Percentiles rank a stretch among this genome's conserved stretches.
Evolutionary conservation across 2,888 invertebrate genomes (phyloP).

Genomic region (Abrostola tripartita): DNA sequence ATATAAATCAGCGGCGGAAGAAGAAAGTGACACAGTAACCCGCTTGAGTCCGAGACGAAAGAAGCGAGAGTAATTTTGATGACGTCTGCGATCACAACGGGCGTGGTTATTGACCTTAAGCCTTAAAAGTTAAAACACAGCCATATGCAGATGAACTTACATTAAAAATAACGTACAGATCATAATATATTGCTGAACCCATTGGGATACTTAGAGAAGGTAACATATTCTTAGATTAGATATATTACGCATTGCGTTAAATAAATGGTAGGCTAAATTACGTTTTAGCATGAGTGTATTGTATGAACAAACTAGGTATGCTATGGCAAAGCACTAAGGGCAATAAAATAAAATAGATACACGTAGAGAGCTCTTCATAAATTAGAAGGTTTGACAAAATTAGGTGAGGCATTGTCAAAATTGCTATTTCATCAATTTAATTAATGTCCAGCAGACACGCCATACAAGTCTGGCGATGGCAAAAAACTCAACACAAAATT

Average conservation of each 20-base stretch:
- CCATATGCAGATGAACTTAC: no score
- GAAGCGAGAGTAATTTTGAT: slow-evolving; percentile 77
- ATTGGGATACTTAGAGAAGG: no score
- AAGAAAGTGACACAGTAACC: slow-evolving; percentile 84
- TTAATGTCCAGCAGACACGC: slow-evolving; percentile 74
- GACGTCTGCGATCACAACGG: slow-evolving; percentile 60
- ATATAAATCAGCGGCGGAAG: slow-evolving; percentile 60
- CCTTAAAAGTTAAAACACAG: slow-evolving; percentile 35
- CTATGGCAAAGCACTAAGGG: slow-evolving; percentile 8
- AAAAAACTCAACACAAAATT: slow-evolving; percentile 40
- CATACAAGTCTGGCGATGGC: slow-evolving; percentile 20
- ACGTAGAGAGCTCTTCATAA: slow-evolving; percentile 33
- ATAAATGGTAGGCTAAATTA: background rate
- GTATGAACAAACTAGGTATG: background rate
- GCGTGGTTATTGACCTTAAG: slow-evolving; percentile 40
- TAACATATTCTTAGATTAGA: no score
- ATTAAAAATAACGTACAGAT: no score
- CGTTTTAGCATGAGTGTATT: background rate
- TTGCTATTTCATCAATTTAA: slow-evolving; percentile 73
- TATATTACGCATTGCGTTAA: background rate
- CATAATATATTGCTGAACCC: no score
- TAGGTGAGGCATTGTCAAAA: slow-evolving; percentile 63
- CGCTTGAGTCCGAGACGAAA: slow-evolving; percentile 69
- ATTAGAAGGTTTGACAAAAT: slow-evolving; percentile 54
- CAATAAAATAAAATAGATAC: slow-evolving; percentile 19